These are phyloP conservation scores for Lasioglossum pauxillum DNA, from an alignment of 2,888 invertebrate genomes.

Conservation along the genomic window DNA sequence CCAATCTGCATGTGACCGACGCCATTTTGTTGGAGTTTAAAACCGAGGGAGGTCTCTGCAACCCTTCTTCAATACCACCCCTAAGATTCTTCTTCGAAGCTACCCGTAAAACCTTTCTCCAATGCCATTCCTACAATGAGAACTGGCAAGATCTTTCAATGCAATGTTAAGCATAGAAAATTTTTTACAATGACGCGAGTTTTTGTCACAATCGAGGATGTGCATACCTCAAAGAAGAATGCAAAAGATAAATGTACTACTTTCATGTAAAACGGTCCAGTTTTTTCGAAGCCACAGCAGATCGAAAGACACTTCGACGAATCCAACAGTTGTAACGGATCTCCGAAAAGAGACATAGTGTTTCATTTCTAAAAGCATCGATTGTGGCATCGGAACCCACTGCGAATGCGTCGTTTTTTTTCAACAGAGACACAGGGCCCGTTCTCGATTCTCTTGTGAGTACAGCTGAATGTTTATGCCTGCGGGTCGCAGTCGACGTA, in stretches of 20 bases:
- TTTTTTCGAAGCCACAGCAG: not conserved
- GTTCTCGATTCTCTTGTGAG: slow-evolving; percentile 53
- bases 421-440: slow-evolving; percentile 26
- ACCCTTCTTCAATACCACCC: slow-evolving; percentile 15
- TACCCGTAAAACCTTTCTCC: not conserved
- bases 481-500: slow-evolving; percentile 53
- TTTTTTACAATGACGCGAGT: not conserved
- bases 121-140: not conserved
- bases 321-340: not conserved
- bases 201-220: too few species aligned
- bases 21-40: slow-evolving; percentile 82
- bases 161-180: not conserved
- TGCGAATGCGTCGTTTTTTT: slow-evolving; percentile 11
- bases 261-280: not conserved
- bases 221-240: too few species aligned
- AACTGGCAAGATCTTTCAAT: not conserved
- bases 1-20: slow-evolving; percentile 83
- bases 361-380: not conserved
- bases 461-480: slow-evolving; percentile 63
- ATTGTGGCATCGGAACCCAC: slow-evolving; percentile 4
- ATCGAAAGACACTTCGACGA: too few species aligned
- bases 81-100: not conserved
- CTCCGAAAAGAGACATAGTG: not conserved
- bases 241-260: too few species aligned
- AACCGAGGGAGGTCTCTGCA: slow-evolving; percentile 65